Evolutionary conservation across 2,113 vertebrate species (phyloP).

Genomic region (Galemys pyrenaicus): DNA sequence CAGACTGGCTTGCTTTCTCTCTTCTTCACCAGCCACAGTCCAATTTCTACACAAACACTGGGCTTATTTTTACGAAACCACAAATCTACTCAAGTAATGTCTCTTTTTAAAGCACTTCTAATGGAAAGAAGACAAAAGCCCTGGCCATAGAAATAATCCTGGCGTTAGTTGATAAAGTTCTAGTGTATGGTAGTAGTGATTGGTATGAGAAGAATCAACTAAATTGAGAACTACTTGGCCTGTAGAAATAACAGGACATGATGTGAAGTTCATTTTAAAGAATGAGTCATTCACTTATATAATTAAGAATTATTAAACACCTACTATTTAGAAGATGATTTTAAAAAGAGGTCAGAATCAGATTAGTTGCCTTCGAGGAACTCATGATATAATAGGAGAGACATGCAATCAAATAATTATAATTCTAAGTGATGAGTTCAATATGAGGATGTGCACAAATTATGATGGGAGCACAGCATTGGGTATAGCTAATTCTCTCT

Average conservation of each 20-base stretch:
- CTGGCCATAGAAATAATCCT: neutral
- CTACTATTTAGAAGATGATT: neutral
- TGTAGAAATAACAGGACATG: slow-evolving; percentile 25
- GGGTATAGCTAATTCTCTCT: neutral
- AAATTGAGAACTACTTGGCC: neutral
- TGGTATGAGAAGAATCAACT: neutral
- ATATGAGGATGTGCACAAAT: neutral
- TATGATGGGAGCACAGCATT: neutral
- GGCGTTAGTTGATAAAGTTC: neutral
- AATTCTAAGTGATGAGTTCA: slow-evolving; percentile 17
- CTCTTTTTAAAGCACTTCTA: neutral
- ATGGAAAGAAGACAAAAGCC: neutral
- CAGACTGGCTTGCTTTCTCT: neutral
- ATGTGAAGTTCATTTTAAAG: slow-evolving; percentile 7
- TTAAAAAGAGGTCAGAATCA: slow-evolving; percentile 27
- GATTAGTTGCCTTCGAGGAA: slow-evolving; percentile 41
- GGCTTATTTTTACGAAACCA: slow-evolving; percentile 29
- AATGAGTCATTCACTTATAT: neutral
- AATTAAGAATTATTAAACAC: slow-evolving; percentile 18
- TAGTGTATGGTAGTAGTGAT: neutral
- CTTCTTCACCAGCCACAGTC: neutral
- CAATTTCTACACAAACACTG: neutral
- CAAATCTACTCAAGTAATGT: slow-evolving; percentile 8
- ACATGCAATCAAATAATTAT: neutral
- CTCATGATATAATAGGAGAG: neutral